Evolutionary conservation across 2,113 vertebrate genomes (phyloP).

Genomic region (Chaetops frenatus): DNA sequence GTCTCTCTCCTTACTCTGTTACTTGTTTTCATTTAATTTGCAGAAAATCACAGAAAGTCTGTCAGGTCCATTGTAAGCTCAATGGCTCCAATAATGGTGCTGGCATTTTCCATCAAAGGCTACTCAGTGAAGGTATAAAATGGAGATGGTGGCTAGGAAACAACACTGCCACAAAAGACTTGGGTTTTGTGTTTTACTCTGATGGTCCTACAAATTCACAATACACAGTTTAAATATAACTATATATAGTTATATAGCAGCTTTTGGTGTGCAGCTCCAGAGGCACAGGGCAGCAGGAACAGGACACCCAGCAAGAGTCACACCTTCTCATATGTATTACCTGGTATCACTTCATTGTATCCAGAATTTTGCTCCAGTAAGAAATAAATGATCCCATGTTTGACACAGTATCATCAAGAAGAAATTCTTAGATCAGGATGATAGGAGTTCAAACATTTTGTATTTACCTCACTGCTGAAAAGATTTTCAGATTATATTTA

Average conservation of each 20-base stretch:
- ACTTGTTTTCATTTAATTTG: background rate
- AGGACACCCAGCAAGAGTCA: rapidly evolving
- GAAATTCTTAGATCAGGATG: background rate
- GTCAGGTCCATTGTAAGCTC: background rate
- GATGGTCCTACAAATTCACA: background rate
- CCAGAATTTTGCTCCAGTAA: background rate
- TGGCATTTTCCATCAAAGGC: background rate
- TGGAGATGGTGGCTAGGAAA: background rate
- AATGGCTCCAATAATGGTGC: background rate
- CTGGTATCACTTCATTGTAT: background rate
- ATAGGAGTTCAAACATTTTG: background rate
- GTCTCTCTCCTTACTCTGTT: background rate
- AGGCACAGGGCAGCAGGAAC: background rate
- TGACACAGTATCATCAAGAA: background rate
- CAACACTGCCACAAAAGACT: background rate
- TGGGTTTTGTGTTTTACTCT: background rate
- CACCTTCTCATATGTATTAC: background rate
- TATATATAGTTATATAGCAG: too few relatives aligned
- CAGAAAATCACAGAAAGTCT: background rate
- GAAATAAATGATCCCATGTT: background rate
- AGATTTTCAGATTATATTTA: background rate
- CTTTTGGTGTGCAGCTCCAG: background rate
- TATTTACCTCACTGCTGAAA: background rate
- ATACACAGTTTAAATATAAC: background rate
- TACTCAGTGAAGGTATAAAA: background rate